Evolutionary conservation across 2,888 invertebrate genomes (phyloP), one percentile per base, ranked within the genome.

Genomic region (Yponomeuta malinellus): DNA sequence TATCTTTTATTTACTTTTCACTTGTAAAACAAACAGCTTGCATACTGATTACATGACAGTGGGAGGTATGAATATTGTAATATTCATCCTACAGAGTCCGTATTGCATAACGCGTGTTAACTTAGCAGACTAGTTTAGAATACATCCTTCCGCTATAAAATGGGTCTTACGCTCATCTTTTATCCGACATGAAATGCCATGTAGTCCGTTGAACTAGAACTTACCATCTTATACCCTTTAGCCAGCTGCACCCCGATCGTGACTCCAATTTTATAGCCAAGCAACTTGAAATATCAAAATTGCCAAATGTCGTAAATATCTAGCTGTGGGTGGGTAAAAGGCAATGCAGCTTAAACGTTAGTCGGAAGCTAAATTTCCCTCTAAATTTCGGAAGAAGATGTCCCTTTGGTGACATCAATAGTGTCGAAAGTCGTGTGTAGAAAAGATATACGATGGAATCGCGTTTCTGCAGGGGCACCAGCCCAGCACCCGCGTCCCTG

Each of bases 401-500:
- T 29, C 33, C 29, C 33, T 33, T 12, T 15, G 29, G 65, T 33
- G 33, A 65, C 65, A 65, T 65, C 65, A 65, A 65, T 65, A 65
- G 31, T 31, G 52, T 59, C 52, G 12, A 59, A 15, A 15, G 52
- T 59, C 52, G 52, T 59, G 15, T 59, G 52, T 2, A 12, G 52
- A 12, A 43, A 31, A 29, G 33, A 65, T 65, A 65, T 23, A 63
- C 63, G 65, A 65, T 65, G 33, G 33, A 12, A 31, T 65, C 33
- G 65, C 65, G 65, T 65, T 33, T 33, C 33, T 65, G 65, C 65
- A 65, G 33, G 65, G 12, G 65, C 31, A 65, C 29, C 72, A 72
- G 73, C 74, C 74, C 75, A 72, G 73, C 71, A 72, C 72, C 73
- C 74, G 75, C 73, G 73, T 69, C 70, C 72, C 72, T 65, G 65